A percentile compares a stretch with the other conserved stretches of the same genome.
phyloP scores from a whole-genome alignment of 2,113 vertebrate genomes.

The Ornithorhynchus anatinus region DNA sequence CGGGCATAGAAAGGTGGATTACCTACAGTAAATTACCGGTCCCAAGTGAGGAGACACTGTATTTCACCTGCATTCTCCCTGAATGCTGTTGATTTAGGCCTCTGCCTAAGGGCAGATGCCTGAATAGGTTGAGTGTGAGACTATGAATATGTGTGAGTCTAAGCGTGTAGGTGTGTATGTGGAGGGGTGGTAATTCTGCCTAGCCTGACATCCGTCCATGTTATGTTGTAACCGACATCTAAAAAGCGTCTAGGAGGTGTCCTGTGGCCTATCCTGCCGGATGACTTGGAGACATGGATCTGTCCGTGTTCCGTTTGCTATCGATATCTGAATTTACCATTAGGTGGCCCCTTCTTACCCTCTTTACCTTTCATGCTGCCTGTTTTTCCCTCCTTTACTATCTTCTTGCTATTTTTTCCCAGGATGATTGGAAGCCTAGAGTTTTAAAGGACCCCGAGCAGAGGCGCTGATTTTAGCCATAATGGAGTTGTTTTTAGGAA shows the following conservation, averaged over 20 bases:
- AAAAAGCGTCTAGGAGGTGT: neutral
- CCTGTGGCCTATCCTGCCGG: neutral
- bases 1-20: conserved; percentile 18
- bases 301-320: neutral
- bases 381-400: no score
- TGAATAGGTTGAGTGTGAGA: conserved; percentile 23
- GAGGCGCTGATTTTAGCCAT: no score
- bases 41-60: conserved; percentile 35
- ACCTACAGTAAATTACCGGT: conserved; percentile 29
- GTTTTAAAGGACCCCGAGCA: no score
- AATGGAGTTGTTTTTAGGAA: no score
- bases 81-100: conserved; percentile 29
- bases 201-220: conserved; percentile 19
- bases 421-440: no score
- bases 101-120: conserved; percentile 22
- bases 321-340: neutral
- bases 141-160: no score
- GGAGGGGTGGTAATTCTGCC: conserved; percentile 29
- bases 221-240: conserved; percentile 35
- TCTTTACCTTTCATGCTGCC: conserved; percentile 12
- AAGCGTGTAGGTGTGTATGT: conserved; percentile 18
- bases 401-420: no score
- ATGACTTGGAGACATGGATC: no score
- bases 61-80: conserved; percentile 48
- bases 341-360: neutral